Percentiles rank a stretch among this genome's conserved stretches.
Conservation (phyloP, 2,888 invertebrate genomes). For the Callosobruchus maculatus region DNA sequence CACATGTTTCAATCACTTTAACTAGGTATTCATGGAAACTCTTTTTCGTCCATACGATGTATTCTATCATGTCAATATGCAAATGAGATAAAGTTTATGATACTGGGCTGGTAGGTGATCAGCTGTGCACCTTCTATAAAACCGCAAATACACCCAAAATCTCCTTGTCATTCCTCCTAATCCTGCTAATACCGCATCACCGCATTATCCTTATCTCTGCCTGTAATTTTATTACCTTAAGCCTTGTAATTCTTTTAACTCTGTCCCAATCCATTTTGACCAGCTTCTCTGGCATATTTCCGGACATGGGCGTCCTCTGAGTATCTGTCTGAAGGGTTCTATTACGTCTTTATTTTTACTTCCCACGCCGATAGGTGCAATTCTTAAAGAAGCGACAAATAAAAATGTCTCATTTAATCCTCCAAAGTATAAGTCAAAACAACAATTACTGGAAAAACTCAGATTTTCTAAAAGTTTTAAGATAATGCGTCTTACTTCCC, state of each 20-base stretch:
- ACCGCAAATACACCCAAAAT: neutral
- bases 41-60: too few species aligned
- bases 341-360: too few species aligned
- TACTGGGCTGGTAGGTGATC: neutral
- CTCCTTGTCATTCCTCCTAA: neutral
- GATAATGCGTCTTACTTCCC: too few species aligned
- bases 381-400: too few species aligned
- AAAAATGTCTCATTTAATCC: too few species aligned
- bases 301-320: neutral
- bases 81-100: neutral
- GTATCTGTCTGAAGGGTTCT: too few species aligned
- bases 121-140: neutral
- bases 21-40: too few species aligned
- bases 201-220: neutral
- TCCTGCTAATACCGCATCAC: neutral
- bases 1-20: too few species aligned
- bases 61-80: neutral
- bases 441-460: too few species aligned
- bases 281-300: neutral
- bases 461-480: too few species aligned
- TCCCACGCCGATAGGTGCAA: too few species aligned
- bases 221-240: slow-evolving; percentile 3
- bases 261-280: neutral
- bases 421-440: too few species aligned
- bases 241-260: slow-evolving; percentile 5